Base-by-base conservation (phyloP, 1,140 invertebrate genomes). In the Penaeus japonicus region DNA sequence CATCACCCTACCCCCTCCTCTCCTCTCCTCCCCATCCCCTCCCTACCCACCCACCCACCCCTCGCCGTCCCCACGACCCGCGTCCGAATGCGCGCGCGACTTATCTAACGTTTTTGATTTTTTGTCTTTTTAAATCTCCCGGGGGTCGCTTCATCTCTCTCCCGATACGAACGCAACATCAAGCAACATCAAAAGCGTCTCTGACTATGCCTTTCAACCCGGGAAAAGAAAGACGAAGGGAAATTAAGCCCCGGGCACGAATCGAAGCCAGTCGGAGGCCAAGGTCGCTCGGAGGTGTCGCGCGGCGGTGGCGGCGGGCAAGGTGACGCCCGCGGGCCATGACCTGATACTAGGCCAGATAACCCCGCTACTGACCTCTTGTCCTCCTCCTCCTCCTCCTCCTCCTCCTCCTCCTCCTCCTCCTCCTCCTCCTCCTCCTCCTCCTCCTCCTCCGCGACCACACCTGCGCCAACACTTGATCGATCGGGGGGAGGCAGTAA, bases 341-440 rank as follows among this genome's bases (percentile, higher is more conserved):
- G 87, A 88, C 87, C 87, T 88, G 80, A 88, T 88, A 84, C 70
- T 77, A 70, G 73, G 70, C 87, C 39, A 27, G 54, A 53, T 55
- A 55, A 53, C n/a, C 39, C 53, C 70, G 77, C 65, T 55, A 84
- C 87, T 82, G 35, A 55, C 65, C 65, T 47, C n/a, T 5, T 54
- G n/a, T 35, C 54, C 24, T n/a, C 32, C 32, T 20, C 79, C 18
- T 10, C 53, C 18, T 35, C 39, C 18, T 2, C 17, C 27, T 59
- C 32, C 57, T 57, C 24, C 82, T 35, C 55, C 32, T 27, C 39
- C 59, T 0, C 27, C 82, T 65, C 22, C 81, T 4, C 27, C 18
- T n/a, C 81, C 15, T 32, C 18, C n/a, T 54, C 39, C 22, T 39
- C 62, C 82, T 62, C 15, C 32, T 53, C 18, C 59, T 39, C n/a